A percentile compares a stretch with the other conserved stretches of the same genome.
Conservation (phyloP, 2,113 vertebrate genomes). For the Psephotus haematonotus region DNA sequence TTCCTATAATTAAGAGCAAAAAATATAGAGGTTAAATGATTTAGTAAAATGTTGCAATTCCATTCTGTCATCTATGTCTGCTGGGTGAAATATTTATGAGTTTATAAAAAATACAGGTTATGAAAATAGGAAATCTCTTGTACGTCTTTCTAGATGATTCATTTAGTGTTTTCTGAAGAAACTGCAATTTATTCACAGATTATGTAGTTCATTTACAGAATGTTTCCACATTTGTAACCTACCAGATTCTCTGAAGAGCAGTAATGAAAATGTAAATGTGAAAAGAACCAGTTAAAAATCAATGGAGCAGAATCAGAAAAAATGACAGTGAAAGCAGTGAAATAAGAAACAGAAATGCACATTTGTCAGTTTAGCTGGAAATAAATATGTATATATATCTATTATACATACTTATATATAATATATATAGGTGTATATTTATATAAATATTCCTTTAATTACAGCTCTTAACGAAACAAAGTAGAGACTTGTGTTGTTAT, state of each 20-base stretch:
- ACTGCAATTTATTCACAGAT: not conserved
- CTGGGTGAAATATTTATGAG: conserved; percentile 2
- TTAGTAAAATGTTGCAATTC: not conserved
- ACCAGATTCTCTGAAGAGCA: conserved; percentile 2
- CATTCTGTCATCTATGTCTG: not conserved
- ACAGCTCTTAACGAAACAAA: not conserved
- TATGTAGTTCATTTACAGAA: conserved; percentile 6
- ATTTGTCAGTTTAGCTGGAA: not conserved
- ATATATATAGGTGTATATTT: accelerated
- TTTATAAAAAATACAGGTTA: conserved; percentile 26
- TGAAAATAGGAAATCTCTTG: conserved; percentile 1
- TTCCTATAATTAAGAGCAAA: not conserved
- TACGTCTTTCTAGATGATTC: not conserved
- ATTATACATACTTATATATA: not conserved
- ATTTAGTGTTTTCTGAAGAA: conserved; percentile 31
- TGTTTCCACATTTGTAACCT: not conserved
- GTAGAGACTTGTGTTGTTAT: not conserved
- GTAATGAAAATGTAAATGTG: conserved; percentile 4
- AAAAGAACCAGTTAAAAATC: conserved; percentile 15
- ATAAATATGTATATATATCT: not conserved
- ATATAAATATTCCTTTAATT: not conserved
- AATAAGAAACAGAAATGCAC: not conserved
- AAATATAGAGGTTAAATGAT: not conserved
- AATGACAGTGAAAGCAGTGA: not conserved
- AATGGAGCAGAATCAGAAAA: not conserved